Percentiles rank a stretch among this genome's conserved stretches.
phyloP scores from a whole-genome alignment of 1,140 invertebrate genomes.

The Grapholita molesta region DNA sequence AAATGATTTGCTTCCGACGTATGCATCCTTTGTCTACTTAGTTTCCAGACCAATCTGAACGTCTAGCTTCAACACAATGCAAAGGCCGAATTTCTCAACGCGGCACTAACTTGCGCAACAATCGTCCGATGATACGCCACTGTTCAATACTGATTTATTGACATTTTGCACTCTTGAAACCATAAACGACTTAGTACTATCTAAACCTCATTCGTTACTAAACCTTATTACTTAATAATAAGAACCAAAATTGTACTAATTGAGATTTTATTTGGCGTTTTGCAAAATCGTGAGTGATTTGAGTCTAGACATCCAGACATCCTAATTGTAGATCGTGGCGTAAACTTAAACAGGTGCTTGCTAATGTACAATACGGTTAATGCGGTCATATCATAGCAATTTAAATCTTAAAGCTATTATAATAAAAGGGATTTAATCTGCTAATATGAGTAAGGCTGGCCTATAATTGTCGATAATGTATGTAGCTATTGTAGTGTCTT shows the following conservation, averaged over 20 bases:
- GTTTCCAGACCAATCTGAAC: background rate
- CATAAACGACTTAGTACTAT: background rate
- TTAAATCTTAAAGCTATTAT: background rate
- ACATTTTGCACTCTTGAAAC: background rate
- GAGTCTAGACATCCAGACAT: background rate
- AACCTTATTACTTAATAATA: background rate
- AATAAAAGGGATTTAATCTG: background rate
- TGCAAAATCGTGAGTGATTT: background rate
- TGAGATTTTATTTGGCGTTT: background rate
- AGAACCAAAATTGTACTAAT: background rate
- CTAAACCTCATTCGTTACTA: background rate
- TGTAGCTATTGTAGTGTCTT: background rate
- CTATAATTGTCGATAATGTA: background rate
- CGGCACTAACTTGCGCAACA: background rate
- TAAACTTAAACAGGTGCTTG: background rate
- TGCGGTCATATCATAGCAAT: background rate
- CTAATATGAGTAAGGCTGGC: background rate
- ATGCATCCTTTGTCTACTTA: background rate
- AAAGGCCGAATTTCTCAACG: background rate
- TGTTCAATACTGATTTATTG: slow-evolving; percentile 3
- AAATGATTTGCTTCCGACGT: background rate
- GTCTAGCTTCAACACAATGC: background rate
- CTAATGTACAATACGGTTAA: background rate
- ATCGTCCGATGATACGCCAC: background rate
- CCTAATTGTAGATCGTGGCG: background rate